Percentiles rank a stretch among this genome's conserved stretches.
These are phyloP conservation scores for Sebastolobus alascanus DNA, from an alignment of 2,797 vertebrate genomes.

Conservation along the genomic window DNA sequence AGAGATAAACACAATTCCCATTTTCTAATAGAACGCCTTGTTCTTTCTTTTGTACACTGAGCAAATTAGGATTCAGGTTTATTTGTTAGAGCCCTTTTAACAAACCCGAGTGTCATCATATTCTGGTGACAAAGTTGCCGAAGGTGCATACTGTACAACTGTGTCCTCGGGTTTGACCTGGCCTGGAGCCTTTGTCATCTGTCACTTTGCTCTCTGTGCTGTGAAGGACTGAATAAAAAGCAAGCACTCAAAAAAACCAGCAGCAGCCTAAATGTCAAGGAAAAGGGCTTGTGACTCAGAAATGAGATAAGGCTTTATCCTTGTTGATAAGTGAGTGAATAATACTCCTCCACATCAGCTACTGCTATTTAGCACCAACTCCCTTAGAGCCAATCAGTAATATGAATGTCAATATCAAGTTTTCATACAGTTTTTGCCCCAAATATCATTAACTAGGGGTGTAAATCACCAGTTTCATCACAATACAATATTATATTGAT, in stretches of 20 bases:
- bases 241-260: not conserved
- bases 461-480: no score
- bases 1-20: not conserved
- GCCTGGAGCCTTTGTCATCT: slow-evolving; percentile 29
- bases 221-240: slow-evolving; percentile 27
- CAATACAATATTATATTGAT: no score
- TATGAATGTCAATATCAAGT: not conserved
- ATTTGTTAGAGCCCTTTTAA: slow-evolving; percentile 4
- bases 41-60: slow-evolving; percentile 1
- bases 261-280: slow-evolving; percentile 14
- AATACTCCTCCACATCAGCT: not conserved
- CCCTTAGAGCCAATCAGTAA: not conserved
- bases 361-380: not conserved
- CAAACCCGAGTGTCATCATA: not conserved
- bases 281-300: slow-evolving; percentile 4
- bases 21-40: not conserved
- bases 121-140: not conserved
- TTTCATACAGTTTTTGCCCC: not conserved
- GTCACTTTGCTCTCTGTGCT: slow-evolving; percentile 4
- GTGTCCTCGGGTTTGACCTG: slow-evolving; percentile 36
- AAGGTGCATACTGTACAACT: not conserved
- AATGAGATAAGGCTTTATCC: not conserved
- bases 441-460: not conserved
- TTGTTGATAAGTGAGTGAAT: not conserved
- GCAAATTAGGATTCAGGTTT: slow-evolving; percentile 5